A percentile compares a stretch with the other conserved stretches of the same genome.
Conservation (phyloP, 1,140 invertebrate genomes). For the Drosophila arizonae region DNA sequence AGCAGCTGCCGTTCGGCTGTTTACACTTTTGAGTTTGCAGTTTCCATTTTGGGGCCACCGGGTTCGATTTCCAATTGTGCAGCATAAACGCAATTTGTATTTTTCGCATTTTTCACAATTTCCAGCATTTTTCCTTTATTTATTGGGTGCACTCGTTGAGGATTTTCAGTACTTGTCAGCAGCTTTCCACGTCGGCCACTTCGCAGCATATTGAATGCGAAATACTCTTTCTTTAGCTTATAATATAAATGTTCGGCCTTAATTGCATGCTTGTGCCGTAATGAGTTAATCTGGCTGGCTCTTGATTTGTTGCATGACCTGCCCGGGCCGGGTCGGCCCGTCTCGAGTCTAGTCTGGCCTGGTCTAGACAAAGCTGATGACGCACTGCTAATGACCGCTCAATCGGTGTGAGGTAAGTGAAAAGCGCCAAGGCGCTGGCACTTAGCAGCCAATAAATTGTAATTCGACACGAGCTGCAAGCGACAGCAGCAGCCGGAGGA, state of each 20-base stretch:
- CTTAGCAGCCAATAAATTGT: constrained; percentile 81
- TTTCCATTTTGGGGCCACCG: constrained; percentile 15
- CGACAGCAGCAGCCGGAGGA: constrained; percentile 35
- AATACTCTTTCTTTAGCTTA: background rate
- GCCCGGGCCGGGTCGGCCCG: background rate
- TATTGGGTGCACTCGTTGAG: constrained; percentile 33
- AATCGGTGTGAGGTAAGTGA: constrained; percentile 36
- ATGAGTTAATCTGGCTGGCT: constrained; percentile 27
- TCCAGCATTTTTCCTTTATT: constrained; percentile 22
- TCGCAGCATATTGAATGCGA: background rate
- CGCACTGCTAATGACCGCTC: constrained; percentile 22
- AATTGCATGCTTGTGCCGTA: constrained; percentile 6
- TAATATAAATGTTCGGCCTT: background rate
- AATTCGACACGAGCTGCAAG: constrained; percentile 67
- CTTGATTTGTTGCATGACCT: background rate
- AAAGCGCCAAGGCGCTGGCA: constrained; percentile 61
- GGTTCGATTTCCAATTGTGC: constrained; percentile 35
- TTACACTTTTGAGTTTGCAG: constrained; percentile 48
- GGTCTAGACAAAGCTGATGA: constrained; percentile 19
- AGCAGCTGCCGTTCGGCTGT: constrained; percentile 49
- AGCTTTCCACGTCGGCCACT: constrained; percentile 11
- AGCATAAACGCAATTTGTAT: constrained; percentile 51
- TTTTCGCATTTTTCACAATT: constrained; percentile 27
- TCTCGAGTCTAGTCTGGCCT: background rate
- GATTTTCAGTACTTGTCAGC: constrained; percentile 47